These are phyloP conservation scores for Tuberolachnus salignus DNA, from an alignment of 2,888 invertebrate genomes.

Conservation along the genomic window DNA sequence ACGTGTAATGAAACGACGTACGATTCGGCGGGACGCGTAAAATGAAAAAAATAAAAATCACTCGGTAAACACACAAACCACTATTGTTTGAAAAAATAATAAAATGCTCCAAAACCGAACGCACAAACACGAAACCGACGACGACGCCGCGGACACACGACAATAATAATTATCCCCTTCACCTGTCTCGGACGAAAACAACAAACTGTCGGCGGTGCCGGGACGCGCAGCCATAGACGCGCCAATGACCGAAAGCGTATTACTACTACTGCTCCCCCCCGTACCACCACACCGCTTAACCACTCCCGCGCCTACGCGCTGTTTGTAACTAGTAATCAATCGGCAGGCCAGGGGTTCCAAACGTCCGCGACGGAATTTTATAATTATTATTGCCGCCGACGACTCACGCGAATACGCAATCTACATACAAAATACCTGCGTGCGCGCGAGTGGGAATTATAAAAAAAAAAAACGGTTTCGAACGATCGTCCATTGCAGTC, in stretches of 20 bases:
- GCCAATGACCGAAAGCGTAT: slow-evolving; percentile 52
- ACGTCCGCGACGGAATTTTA: slow-evolving; percentile 23
- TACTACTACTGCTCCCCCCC: slow-evolving; percentile 10
- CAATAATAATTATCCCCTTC: neutral
- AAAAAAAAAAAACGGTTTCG: too few relatives aligned
- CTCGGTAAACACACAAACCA: neutral
- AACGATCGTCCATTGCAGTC: neutral
- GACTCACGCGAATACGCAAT: neutral
- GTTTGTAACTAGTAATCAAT: slow-evolving; percentile 51
- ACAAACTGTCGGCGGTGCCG: slow-evolving; percentile 34
- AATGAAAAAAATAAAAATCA: neutral
- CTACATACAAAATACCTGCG: neutral
- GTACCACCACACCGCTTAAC: neutral
- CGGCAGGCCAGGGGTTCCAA: slow-evolving; percentile 51
- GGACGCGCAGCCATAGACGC: slow-evolving; percentile 32
- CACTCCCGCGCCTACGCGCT: slow-evolving; percentile 36
- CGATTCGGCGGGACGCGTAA: neutral
- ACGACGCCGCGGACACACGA: neutral
- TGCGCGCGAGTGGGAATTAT: neutral
- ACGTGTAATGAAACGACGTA: too few relatives aligned
- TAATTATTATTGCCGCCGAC: neutral
- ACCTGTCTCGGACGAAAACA: slow-evolving; percentile 41
- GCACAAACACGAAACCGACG: too few relatives aligned
- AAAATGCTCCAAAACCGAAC: too few relatives aligned
- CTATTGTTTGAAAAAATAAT: neutral